Evolutionary conservation across 2,888 invertebrate species (phyloP).

Genomic region (Lottia gigantea): DNA sequence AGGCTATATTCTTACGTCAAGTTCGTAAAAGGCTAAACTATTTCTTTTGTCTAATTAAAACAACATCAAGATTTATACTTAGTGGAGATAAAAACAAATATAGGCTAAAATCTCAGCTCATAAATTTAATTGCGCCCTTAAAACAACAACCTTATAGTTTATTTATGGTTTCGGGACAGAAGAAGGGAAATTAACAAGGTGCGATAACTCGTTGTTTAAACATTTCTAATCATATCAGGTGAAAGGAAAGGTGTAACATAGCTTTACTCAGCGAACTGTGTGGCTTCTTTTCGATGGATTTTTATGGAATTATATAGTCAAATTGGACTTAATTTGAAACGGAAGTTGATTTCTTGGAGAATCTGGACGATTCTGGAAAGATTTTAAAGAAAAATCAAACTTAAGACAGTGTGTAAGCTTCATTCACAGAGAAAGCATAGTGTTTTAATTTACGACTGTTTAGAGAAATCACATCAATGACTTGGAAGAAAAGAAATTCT

Average conservation of each 20-base stretch:
- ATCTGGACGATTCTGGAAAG: no score
- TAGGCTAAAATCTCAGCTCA: not conserved
- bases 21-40: not conserved
- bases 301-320: no score
- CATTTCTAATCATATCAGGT: not conserved
- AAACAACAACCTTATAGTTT: not conserved
- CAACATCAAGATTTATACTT: slow-evolving; percentile 5
- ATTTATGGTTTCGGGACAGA: not conserved
- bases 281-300: not conserved
- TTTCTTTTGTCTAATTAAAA: not conserved
- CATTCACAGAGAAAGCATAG: no score
- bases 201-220: slow-evolving; percentile 1
- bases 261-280: not conserved
- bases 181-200: not conserved
- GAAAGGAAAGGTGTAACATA: not conserved
- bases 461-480: no score
- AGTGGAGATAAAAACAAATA: not conserved
- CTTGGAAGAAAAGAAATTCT: no score
- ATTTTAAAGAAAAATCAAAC: no score
- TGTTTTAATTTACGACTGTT: no score
- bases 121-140: not conserved
- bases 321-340: no score
- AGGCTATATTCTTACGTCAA: no score
- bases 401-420: no score
- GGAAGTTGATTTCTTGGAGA: no score